These are phyloP conservation scores for Beroe forskalii DNA, from an alignment of 37 sponge, comb jelly and placozoan genomes.

Conservation along the genomic window DNA sequence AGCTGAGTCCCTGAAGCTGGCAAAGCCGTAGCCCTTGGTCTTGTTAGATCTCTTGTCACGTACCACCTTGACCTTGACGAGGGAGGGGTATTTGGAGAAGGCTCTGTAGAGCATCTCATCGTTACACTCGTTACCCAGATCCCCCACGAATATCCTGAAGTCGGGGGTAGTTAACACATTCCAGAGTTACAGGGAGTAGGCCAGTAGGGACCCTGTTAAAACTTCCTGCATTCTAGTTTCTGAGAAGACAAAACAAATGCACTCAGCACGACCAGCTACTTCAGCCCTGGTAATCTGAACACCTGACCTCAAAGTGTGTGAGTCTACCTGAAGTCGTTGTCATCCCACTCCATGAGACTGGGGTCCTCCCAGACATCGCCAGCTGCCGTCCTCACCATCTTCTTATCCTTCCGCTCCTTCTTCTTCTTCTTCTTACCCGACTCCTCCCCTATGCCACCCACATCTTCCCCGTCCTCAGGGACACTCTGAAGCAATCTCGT, in stretches of 20 bases:
- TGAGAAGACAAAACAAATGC: neutral
- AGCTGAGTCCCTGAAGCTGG: slow-evolving; percentile 91
- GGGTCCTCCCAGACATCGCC: slow-evolving; percentile 89
- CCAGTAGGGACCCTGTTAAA: too few relatives aligned
- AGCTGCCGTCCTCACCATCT: slow-evolving; percentile 79
- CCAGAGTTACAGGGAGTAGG: too few relatives aligned
- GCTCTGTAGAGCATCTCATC: slow-evolving; percentile 86
- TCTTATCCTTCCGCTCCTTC: slow-evolving; percentile 69
- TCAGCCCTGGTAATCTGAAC: too few relatives aligned
- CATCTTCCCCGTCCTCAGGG: slow-evolving; percentile 15
- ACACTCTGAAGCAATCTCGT: too few relatives aligned
- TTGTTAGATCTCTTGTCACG: slow-evolving; percentile 90
- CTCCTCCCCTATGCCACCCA: neutral
- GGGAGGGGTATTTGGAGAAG: slow-evolving; percentile 83
- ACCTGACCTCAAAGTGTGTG: too few relatives aligned
- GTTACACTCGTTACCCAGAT: slow-evolving; percentile 94
- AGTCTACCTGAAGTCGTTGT: slow-evolving; percentile 68
- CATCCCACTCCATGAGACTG: slow-evolving; percentile 92
- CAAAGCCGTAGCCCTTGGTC: slow-evolving; percentile 95
- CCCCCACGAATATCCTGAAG: slow-evolving; percentile 92
- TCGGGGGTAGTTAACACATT: too few relatives aligned
- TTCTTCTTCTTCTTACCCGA: slow-evolving; percentile 38
- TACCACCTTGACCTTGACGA: slow-evolving; percentile 86
- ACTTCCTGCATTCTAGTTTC: neutral
- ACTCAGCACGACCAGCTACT: neutral